These are phyloP conservation scores for Myiotriccus ornatus DNA, from an alignment of 2,797 vertebrate genomes.

Conservation along the genomic window DNA sequence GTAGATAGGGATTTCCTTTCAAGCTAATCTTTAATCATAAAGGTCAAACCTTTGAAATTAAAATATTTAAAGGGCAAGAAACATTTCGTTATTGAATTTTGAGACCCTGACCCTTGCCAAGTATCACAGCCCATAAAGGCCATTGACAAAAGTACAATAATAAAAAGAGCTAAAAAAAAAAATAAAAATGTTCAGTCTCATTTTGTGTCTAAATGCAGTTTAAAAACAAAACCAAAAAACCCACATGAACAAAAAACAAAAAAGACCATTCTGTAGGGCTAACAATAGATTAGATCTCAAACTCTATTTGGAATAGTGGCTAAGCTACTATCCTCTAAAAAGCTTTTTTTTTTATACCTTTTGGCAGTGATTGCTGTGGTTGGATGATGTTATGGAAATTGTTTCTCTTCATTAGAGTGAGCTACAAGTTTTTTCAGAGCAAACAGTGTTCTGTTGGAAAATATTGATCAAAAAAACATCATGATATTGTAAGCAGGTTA, in stretches of 20 bases:
- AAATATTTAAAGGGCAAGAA: conserved; percentile 30
- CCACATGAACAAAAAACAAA: background rate
- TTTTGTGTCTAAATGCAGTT: background rate
- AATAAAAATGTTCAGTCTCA: background rate
- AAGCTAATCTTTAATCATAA: conserved; percentile 35
- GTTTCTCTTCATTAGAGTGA: background rate
- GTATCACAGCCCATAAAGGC: background rate
- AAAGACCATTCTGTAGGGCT: background rate
- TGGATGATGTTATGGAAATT: background rate
- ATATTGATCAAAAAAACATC: background rate
- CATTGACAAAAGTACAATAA: background rate
- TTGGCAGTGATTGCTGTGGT: background rate
- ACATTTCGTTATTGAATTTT: conserved; percentile 29
- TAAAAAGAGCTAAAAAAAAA: background rate
- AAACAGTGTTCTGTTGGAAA: background rate
- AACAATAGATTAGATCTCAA: background rate
- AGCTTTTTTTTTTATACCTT: background rate
- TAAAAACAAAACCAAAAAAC: too few relatives aligned
- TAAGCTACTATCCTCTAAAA: background rate
- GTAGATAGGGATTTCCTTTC: conserved; percentile 9
- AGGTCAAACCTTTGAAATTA: conserved; percentile 43
- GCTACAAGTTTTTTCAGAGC: background rate
- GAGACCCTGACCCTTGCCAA: conserved; percentile 4
- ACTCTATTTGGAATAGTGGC: background rate
- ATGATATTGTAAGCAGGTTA: background rate